Base-by-base conservation (phyloP, 2,113 vertebrate genomes). In the Spea multiplicata region DNA sequence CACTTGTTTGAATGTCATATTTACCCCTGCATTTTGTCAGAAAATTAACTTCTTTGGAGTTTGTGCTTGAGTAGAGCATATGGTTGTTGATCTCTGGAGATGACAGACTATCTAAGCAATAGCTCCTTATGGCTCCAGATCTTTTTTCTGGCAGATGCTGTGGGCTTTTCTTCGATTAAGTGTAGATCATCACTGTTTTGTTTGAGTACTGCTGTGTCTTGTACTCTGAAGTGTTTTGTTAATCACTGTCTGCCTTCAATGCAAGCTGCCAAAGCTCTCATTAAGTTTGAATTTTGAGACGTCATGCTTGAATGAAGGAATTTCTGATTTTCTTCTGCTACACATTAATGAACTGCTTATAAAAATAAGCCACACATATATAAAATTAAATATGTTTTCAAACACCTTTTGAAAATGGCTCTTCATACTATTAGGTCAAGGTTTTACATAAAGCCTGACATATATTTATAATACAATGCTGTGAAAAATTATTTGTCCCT, bases 1-100 rank as follows among this genome's bases (percentile, higher is more conserved):
- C 97, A 98, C 97, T 99, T 99, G 96, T 98, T 97, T 98, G 96
- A 98, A 98, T 98, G 97, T 98, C 97, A 98, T 99, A 98, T 99
- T 98, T 97, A 98, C 96, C 94, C 93, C 94, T 87, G 93, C 94
- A 94, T 97, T 99, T 98, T 99, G 97, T 98, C 97, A 99, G 96
- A 97, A 98, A 98, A 97, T 97, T 94, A 95, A 96, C 96, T 98
- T 97, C 94, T 95, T 94, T 94, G 90, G 95, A 95, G 96, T 96
- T 96, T 96, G 94, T 91, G 89, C 93, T 94, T 92, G 95, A 96
- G 96, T 92, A 92, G 95, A 98, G 94, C 97, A 99, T 99, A 99
- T 99, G 97, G 97, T 96, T 95, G 90, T 91, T 90, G 94, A 94
- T 98, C 97, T 97, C 96, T 94, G 92, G 97, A 98, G 96, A 98